A percentile compares a stretch with the other conserved stretches of the same genome.
Evolutionary conservation across 2,888 invertebrate species (phyloP).

Genomic region (Trachelus stipa): DNA sequence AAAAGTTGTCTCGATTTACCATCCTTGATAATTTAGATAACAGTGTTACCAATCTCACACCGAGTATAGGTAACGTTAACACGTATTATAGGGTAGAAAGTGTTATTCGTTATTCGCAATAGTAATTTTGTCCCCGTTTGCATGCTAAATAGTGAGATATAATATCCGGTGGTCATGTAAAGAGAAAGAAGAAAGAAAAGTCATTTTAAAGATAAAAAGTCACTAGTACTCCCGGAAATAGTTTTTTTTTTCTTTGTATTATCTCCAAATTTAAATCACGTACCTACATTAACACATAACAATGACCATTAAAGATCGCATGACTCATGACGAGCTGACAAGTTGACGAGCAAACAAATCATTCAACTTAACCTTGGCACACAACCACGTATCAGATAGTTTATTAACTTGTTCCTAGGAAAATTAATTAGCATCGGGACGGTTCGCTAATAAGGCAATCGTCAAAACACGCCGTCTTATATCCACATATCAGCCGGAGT

Average conservation of each 20-base stretch:
- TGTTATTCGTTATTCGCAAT: not conserved
- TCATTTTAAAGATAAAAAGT: not conserved
- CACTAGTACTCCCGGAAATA: not conserved
- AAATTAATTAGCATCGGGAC: not conserved
- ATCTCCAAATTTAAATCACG: not conserved
- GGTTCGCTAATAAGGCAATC: not conserved
- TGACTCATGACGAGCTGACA: not conserved
- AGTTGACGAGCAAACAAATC: not conserved
- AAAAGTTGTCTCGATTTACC: not conserved
- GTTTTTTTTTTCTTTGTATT: not conserved
- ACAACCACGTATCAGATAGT: not conserved
- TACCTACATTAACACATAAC: not conserved
- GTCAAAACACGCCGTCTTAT: not conserved
- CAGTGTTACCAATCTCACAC: not conserved
- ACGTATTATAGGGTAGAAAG: not conserved
- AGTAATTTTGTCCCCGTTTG: not conserved
- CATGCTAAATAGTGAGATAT: not conserved
- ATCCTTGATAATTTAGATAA: not conserved
- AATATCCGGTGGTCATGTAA: not conserved
- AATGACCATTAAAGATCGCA: not conserved
- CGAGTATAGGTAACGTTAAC: not conserved
- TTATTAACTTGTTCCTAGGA: not conserved
- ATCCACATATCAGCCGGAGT: not conserved
- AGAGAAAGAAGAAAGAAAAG: not conserved
- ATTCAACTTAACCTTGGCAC: not conserved